phyloP scores from a whole-genome alignment of 35 echinoderm and acorn worm species.

The Ophioderma brevispina region DNA sequence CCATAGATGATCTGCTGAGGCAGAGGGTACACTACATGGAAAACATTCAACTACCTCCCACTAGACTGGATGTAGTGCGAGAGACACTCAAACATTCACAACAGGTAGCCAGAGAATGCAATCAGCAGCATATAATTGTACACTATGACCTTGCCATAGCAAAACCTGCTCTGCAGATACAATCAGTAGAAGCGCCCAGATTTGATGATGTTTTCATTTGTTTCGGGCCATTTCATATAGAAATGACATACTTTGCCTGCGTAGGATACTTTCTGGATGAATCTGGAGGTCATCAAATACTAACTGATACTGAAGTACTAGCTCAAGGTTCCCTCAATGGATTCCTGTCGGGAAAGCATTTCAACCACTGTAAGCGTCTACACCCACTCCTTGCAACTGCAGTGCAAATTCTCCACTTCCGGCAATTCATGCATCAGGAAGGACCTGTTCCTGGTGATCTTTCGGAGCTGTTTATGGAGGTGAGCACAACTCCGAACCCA shows the following conservation, averaged over 20 bases:
- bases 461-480: not conserved
- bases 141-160: conserved; percentile 32
- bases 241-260: conserved; percentile 17
- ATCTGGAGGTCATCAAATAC: conserved; percentile 37
- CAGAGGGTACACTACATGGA: conserved; percentile 34
- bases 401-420: conserved; percentile 42
- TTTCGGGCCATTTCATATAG: conserved; percentile 37
- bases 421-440: conserved; percentile 9
- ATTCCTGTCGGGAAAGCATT: conserved; percentile 31
- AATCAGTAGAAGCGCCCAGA: not conserved
- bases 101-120: conserved; percentile 29
- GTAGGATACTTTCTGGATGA: conserved; percentile 21
- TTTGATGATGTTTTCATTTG: conserved; percentile 51
- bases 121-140: conserved; percentile 1
- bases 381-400: conserved; percentile 37
- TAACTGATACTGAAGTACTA: conserved; percentile 22
- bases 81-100: conserved; percentile 19
- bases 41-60: conserved; percentile 19
- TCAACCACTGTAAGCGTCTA: conserved; percentile 34
- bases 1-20: conserved; percentile 6
- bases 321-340: conserved; percentile 42
- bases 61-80: conserved; percentile 18
- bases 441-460: not conserved
- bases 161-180: conserved; percentile 40
- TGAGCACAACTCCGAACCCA: not conserved